A percentile compares a stretch with the other conserved stretches of the same genome.
Evolutionary conservation across 2,888 invertebrate species (phyloP).

Genomic region (Dastarcus helophoroides): DNA sequence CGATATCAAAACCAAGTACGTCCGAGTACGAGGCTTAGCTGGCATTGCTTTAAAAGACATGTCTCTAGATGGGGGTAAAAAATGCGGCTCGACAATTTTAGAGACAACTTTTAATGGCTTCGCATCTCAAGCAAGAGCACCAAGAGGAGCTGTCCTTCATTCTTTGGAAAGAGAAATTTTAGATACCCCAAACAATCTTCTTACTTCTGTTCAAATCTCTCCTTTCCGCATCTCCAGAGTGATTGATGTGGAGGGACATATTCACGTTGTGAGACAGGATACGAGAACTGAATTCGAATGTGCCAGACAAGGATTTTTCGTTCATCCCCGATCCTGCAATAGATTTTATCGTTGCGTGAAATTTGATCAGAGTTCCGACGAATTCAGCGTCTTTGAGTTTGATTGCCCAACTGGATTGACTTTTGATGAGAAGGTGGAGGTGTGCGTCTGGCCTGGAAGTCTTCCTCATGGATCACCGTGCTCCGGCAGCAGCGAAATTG

Average conservation of each 20-base stretch:
- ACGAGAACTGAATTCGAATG: conserved; percentile 64
- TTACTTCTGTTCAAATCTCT: conserved; percentile 54
- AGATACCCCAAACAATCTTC: conserved; percentile 37
- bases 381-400: conserved; percentile 70
- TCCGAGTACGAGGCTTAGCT: conserved; percentile 56
- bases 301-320: conserved; percentile 66
- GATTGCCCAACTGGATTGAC: conserved; percentile 68
- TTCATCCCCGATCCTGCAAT: conserved; percentile 64
- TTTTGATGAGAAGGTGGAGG: conserved; percentile 64
- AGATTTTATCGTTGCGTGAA: conserved; percentile 73
- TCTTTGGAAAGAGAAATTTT: conserved; percentile 53
- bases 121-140: conserved; percentile 50
- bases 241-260: conserved; percentile 61
- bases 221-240: conserved; percentile 62
- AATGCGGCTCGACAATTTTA: conserved; percentile 42
- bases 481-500: conserved; percentile 67
- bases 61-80: conserved; percentile 36
- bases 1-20: conserved; percentile 67
- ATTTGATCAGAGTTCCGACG: conserved; percentile 61
- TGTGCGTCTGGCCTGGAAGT: conserved; percentile 73
- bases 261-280: conserved; percentile 60
- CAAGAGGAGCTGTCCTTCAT: conserved; percentile 51
- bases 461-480: conserved; percentile 60
- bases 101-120: conserved; percentile 43
- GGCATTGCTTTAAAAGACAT: conserved; percentile 55